Conservation (phyloP, 92 coral and sea anemone species). For the Galaxea fascicularis region DNA sequence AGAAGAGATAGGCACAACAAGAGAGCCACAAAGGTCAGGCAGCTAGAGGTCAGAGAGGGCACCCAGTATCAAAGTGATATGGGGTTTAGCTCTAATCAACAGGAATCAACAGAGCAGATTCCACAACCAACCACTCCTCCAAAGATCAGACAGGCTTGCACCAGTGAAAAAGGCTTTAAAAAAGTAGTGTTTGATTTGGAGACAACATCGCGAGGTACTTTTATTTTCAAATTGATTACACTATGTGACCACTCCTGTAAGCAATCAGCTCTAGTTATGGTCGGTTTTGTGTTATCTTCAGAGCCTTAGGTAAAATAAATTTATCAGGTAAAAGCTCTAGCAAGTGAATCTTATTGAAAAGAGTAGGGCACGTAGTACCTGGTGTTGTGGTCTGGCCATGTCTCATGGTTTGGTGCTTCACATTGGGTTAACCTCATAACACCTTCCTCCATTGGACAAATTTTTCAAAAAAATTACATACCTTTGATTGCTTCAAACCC, state of each 20-base stretch:
- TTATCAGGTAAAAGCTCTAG: slow-evolving; percentile 4
- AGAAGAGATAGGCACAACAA: slow-evolving; percentile 27
- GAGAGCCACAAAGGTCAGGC: slow-evolving; percentile 19
- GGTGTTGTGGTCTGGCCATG: not conserved
- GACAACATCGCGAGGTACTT: not conserved
- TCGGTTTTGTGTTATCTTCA: not conserved
- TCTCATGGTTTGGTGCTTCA: not conserved
- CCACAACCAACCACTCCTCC: not conserved
- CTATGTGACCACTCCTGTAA: not conserved
- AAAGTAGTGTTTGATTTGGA: slow-evolving; percentile 17
- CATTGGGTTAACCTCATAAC: not conserved
- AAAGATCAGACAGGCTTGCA: not conserved
- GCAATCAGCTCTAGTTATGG: not conserved
- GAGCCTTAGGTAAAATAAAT: not conserved
- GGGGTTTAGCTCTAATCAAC: slow-evolving; percentile 32
- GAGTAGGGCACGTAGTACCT: not conserved
- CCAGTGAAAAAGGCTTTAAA: not conserved
- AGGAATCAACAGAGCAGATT: not conserved
- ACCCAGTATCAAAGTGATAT: slow-evolving; percentile 45
- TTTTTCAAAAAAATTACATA: too few relatives aligned
- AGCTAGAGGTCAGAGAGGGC: slow-evolving; percentile 58
- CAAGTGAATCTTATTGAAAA: too few relatives aligned
- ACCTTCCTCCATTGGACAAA: too few relatives aligned
- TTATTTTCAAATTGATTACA: not conserved
- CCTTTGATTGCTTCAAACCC: too few relatives aligned